These are phyloP conservation scores for Ameiurus melas DNA, from an alignment of 2,113 vertebrate species.

Conservation along the genomic window DNA sequence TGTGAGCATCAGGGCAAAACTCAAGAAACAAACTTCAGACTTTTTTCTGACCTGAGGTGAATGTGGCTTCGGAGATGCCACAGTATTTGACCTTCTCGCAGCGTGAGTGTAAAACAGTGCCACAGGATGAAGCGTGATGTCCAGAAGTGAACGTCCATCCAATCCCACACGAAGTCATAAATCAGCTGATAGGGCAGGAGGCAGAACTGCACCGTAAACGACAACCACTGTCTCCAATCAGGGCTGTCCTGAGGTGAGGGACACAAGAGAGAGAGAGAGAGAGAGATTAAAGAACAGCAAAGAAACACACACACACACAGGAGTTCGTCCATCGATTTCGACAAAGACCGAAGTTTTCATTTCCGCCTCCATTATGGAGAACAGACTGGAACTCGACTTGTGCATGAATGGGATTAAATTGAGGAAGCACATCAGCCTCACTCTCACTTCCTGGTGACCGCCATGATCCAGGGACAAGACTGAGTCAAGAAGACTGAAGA, in stretches of 20 bases:
- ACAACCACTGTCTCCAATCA: conserved; percentile 20
- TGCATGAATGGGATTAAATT: too few species aligned
- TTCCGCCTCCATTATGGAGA: too few species aligned
- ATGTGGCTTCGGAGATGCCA: conserved; percentile 85
- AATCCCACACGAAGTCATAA: conserved; percentile 33
- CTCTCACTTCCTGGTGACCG: too few species aligned
- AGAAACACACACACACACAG: neutral
- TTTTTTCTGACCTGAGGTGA: conserved; percentile 76
- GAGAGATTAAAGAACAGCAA: neutral
- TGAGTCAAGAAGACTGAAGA: too few species aligned
- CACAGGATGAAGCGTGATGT: neutral
- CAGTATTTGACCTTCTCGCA: conserved; percentile 82
- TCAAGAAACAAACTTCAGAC: neutral
- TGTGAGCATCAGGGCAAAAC: neutral
- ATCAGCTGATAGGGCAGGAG: conserved; percentile 36
- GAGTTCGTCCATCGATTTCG: too few species aligned
- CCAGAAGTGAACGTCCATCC: conserved; percentile 38
- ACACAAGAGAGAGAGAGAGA: neutral
- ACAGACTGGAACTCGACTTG: too few species aligned
- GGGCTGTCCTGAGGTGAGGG: conserved; percentile 52
- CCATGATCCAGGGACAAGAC: too few species aligned
- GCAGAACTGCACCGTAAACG: conserved; percentile 22
- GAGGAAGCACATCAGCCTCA: too few species aligned
- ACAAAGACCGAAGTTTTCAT: neutral
- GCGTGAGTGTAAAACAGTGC: conserved; percentile 26